Evolutionary conservation across 2,888 invertebrate genomes (phyloP), one percentile per base, ranked within the genome.

Genomic region (Xylocampa areola): DNA sequence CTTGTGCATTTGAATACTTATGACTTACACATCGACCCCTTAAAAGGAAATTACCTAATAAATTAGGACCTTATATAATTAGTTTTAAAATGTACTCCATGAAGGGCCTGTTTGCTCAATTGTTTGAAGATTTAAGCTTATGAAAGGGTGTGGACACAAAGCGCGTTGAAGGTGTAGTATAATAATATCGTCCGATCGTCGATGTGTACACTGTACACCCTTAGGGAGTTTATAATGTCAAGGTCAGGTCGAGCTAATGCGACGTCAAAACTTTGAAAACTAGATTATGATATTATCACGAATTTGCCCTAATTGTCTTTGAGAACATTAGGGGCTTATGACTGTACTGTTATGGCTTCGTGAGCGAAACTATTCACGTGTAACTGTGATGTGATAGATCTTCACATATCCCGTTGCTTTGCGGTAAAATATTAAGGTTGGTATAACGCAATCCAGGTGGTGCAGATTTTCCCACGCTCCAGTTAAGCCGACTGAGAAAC

Each of bases 41-140:
- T n/a, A n/a, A n/a, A n/a, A n/a, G n/a, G n/a, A n/a, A n/a, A n/a
- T n/a, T n/a, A n/a, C n/a, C n/a, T n/a, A n/a, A n/a, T n/a, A n/a
- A n/a, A n/a, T n/a, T n/a, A n/a, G n/a, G n/a, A n/a, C n/a, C n/a
- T n/a, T n/a, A n/a, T n/a, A n/a, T n/a, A n/a, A n/a, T n/a, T 67
- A 49, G 49, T 35, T 69, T 47, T 63, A 55, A 58, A 40, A 39
- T 36, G 14, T 45, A 44, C 10, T 47, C 29, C 29, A 36, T 47
- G 35, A 52, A 49, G 25, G 25, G 62, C 25, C 48, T 58, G 54
- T 59, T 72, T 69, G 73, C 63, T 73, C 63, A 69, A 69, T 64
- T 64, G 32, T 57, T 48, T 50, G 17, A 67, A 37, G 10, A 7
- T 25, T 35, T 44, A 43, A 29, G 25, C 17, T 55, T 41, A 37